Evolutionary conservation across 1,140 invertebrate genomes (phyloP), one percentile per base, ranked within the genome.

Genomic region (Neuroterus valhalla): DNA sequence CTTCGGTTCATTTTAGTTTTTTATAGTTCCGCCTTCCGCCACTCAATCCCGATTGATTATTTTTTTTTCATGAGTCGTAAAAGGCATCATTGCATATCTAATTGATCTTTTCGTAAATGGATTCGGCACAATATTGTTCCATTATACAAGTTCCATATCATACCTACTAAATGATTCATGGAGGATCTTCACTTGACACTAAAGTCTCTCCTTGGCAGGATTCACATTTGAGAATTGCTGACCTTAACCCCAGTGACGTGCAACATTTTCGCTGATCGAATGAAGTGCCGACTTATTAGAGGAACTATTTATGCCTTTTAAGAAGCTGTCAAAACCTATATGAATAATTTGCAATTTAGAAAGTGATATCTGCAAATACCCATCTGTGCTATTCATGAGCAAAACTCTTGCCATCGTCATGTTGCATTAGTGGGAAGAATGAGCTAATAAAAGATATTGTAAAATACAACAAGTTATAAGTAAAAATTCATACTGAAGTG

Each of bases 91-190:
- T 3, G 3, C 5, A 38, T 38, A 52, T 52, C 11, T 62, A 21
- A 62, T 62, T 12, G 55, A 38, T 62, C 55, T 62, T 62, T 62
- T 62, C 31, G 15, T 62, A 55, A 26, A 52, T 14, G 23, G 17
- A 52, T 11, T 52, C 11, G 19, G 17, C 8, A 55, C 21, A 55
- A 55, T 55, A 31, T 31, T 55, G 15, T 55, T 23, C 23, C 19
- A 26, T 52, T 23, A 52, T 52, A 55, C 15, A 21, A 55, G 3
- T 62, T 62, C 31, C 4, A 62, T 38, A 31, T 62, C 21, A 62
- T 62, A 26, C 12, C n/a, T 62, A 26, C 12, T 62, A 62, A 62
- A 62, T 62, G 55, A 62, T 62, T 62, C 55, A 62, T n/a, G 55
- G 26, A 62, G 52, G 52, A 26, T 55, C 26, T 62, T 62, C 55